Evolutionary conservation across 2,888 invertebrate species (phyloP).

Genomic region (Torymus tubicola): DNA sequence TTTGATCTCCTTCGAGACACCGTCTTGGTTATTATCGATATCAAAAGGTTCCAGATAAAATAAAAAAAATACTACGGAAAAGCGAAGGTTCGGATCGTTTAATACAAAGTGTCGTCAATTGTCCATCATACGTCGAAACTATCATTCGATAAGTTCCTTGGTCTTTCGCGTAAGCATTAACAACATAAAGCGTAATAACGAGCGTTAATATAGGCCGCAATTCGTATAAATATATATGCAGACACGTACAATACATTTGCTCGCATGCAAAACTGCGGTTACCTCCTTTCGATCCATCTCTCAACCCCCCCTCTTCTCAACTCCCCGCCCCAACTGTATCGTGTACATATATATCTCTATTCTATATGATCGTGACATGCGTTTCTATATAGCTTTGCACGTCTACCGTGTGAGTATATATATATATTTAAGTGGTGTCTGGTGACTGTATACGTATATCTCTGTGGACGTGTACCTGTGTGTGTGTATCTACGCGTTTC

Average conservation of each 20-base stretch:
- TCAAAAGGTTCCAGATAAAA: too few species aligned
- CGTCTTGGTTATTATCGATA: too few species aligned
- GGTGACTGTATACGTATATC: constrained; percentile 27
- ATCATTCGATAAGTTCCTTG: too few species aligned
- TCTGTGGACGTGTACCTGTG: constrained; percentile 52
- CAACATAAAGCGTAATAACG: too few species aligned
- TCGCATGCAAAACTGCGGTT: constrained; percentile 19
- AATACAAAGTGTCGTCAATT: too few species aligned
- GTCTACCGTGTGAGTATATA: constrained; percentile 24
- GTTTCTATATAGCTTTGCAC: constrained; percentile 48
- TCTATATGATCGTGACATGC: constrained; percentile 19
- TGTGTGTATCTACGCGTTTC: constrained; percentile 3
- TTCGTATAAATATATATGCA: not conserved
- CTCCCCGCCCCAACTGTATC: not conserved
- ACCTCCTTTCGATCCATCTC: not conserved
- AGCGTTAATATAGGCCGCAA: too few species aligned
- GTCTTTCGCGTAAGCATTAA: too few species aligned
- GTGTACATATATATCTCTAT: constrained; percentile 7
- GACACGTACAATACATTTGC: not conserved
- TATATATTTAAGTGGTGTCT: constrained; percentile 40
- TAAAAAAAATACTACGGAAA: too few species aligned
- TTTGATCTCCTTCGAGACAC: too few species aligned
- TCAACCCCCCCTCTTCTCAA: not conserved
- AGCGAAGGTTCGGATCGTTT: too few species aligned
- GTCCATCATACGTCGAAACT: too few species aligned